phyloP scores from a whole-genome alignment of 2,797 vertebrate genomes.

The Ataeniobius toweri region DNA sequence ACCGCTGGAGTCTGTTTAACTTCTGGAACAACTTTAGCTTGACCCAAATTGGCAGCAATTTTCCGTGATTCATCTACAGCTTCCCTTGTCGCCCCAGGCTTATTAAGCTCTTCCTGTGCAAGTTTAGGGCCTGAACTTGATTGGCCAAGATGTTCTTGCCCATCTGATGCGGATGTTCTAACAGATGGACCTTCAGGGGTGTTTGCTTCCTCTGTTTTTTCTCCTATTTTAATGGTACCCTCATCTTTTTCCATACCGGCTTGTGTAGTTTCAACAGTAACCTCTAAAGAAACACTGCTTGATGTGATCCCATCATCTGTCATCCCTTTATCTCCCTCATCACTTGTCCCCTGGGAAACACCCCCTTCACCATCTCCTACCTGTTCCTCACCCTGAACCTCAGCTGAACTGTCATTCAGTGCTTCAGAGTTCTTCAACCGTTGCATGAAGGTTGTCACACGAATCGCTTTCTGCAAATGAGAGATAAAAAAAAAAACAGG shows the following conservation, averaged over 20 bases:
- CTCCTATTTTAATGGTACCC: slow-evolving; percentile 31
- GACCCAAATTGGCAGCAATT: slow-evolving; percentile 66
- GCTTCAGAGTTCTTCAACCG: slow-evolving; percentile 84
- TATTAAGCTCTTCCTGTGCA: slow-evolving; percentile 52
- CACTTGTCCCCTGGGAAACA: slow-evolving; percentile 64
- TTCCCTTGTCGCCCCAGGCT: slow-evolving; percentile 48
- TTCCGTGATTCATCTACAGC: slow-evolving; percentile 60
- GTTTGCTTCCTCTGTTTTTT: slow-evolving; percentile 53
- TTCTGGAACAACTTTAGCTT: slow-evolving; percentile 63
- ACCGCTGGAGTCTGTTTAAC: slow-evolving; percentile 41
- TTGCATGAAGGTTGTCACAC: slow-evolving; percentile 90
- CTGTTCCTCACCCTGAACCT: slow-evolving; percentile 55
- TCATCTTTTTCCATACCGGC: slow-evolving; percentile 56
- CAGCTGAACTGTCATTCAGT: slow-evolving; percentile 65
- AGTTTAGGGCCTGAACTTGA: slow-evolving; percentile 48
- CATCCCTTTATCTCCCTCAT: slow-evolving; percentile 67
- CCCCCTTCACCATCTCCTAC: slow-evolving; percentile 56
- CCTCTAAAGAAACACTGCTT: slow-evolving; percentile 78
- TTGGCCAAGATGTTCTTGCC: slow-evolving; percentile 54
- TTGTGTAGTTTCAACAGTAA: slow-evolving; percentile 76
- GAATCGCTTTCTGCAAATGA: slow-evolving; percentile 86
- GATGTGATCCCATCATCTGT: slow-evolving; percentile 73
- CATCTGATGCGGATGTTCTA: slow-evolving; percentile 63
- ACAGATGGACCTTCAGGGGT: slow-evolving; percentile 52
- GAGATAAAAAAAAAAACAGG: slow-evolving; percentile 41